A percentile compares a stretch with the other conserved stretches of the same genome.
These are phyloP conservation scores for Drepana arcuata DNA, from an alignment of 1,140 invertebrate genomes.

Conservation along the genomic window DNA sequence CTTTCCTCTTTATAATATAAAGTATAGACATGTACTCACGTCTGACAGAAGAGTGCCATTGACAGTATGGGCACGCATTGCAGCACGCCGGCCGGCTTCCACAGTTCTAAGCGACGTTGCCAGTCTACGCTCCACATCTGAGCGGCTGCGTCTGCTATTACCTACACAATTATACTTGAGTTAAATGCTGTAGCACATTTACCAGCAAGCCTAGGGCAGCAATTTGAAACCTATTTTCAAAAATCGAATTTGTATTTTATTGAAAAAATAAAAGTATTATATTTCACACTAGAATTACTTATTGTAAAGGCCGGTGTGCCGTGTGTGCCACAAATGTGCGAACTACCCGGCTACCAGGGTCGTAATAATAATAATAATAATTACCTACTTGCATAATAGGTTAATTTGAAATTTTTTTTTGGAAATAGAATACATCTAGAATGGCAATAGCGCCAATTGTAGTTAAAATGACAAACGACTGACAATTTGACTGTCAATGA, in stretches of 20 bases:
- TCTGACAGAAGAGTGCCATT: constrained; percentile 96
- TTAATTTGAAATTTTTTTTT: neutral
- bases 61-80: constrained; percentile 96
- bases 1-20: neutral
- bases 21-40: constrained; percentile 72
- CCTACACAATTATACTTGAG: too few relatives aligned
- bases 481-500: too few relatives aligned
- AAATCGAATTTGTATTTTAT: too few relatives aligned
- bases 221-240: too few relatives aligned
- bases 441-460: too few relatives aligned
- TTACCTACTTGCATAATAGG: neutral
- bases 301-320: neutral
- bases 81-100: constrained; percentile 87
- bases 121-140: constrained; percentile 83
- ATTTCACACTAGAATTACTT: neutral
- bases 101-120: constrained; percentile 83
- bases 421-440: constrained; percentile 25
- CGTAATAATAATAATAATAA: too few relatives aligned
- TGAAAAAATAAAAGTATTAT: neutral
- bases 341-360: too few relatives aligned
- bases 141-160: constrained; percentile 81
- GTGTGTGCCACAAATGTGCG: too few relatives aligned
- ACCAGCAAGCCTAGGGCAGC: too few relatives aligned
- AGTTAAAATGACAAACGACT: too few relatives aligned
- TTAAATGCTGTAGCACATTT: too few relatives aligned